Evolutionary conservation across 2,888 invertebrate genomes (phyloP).

Genomic region (Smittia sp.): DNA sequence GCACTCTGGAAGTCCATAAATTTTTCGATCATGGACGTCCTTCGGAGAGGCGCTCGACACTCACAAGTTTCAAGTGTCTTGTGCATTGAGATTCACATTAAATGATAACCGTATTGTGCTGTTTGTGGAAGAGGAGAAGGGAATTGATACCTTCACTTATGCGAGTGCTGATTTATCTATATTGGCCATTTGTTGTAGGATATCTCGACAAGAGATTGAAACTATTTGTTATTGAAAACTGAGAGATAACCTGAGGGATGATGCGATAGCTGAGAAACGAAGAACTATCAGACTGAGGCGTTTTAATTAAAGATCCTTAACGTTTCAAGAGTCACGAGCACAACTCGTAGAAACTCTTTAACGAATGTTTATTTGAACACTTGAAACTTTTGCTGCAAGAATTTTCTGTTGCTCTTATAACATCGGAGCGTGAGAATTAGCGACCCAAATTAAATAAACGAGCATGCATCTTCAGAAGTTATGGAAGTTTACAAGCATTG

Average conservation of each 20-base stretch:
- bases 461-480: too few relatives aligned
- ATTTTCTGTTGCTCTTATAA: too few relatives aligned
- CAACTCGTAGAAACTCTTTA: too few relatives aligned
- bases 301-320: too few relatives aligned
- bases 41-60: neutral
- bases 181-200: neutral
- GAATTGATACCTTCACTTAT: neutral
- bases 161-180: neutral
- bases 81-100: constrained; percentile 31
- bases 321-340: too few relatives aligned
- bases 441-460: too few relatives aligned
- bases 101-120: constrained; percentile 18
- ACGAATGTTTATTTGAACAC: too few relatives aligned
- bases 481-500: too few relatives aligned
- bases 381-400: too few relatives aligned
- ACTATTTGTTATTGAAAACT: constrained; percentile 6
- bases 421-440: too few relatives aligned
- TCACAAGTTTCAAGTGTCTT: constrained; percentile 23
- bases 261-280: too few relatives aligned
- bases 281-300: too few relatives aligned
- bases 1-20: neutral
- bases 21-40: neutral
- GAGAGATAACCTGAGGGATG: neutral
- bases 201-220: neutral
- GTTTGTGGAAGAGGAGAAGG: neutral